phyloP scores from a whole-genome alignment of 2,113 vertebrate species.

The Mobula hypostoma region DNA sequence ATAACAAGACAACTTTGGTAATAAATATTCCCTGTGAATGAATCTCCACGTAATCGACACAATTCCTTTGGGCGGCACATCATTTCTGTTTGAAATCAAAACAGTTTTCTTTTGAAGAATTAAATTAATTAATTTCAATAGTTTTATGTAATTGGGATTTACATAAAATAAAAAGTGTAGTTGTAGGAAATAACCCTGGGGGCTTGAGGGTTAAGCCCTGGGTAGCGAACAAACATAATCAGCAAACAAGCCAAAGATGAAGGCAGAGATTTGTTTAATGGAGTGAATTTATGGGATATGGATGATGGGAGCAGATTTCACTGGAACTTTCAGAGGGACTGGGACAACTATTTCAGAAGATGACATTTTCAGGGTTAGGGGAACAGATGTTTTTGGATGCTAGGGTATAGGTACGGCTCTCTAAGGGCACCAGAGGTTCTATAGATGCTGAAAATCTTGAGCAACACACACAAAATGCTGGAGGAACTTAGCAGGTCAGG shows the following conservation, averaged over 20 bases:
- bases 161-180: neutral
- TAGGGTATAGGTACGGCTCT: too few species aligned
- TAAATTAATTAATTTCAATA: neutral
- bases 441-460: too few species aligned
- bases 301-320: neutral
- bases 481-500: too few species aligned
- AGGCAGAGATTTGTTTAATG: neutral
- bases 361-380: too few species aligned
- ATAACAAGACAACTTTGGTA: too few species aligned
- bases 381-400: too few species aligned
- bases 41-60: too few species aligned
- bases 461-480: too few species aligned
- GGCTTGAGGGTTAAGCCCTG: neutral
- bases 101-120: neutral
- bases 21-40: too few species aligned
- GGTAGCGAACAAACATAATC: neutral
- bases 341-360: neutral
- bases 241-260: neutral
- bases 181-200: too few species aligned
- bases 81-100: neutral
- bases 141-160: neutral
- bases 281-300: neutral
- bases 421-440: too few species aligned
- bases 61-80: neutral
- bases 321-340: neutral